Base-by-base conservation (phyloP, 2,888 invertebrate genomes). In the Cataglyphis rosenhaueri region DNA sequence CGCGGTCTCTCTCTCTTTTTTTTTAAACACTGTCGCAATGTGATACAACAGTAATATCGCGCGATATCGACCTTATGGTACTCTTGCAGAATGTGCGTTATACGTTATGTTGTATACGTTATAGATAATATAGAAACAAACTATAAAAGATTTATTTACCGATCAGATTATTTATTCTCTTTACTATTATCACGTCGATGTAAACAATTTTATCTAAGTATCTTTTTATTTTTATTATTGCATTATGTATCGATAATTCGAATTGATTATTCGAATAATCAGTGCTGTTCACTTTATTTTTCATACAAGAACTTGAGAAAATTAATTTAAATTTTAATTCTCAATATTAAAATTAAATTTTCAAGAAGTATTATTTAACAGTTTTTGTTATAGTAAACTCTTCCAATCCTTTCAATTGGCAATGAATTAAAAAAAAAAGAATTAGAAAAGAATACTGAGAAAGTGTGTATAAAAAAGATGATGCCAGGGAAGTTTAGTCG, bases 31-130 rank as follows among this genome's bases (percentile, higher is more conserved):
- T 61, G 82, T 65, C 81, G 84, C 89, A 86, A 89, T 89, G 89
- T 89, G 89, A 83, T 83, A 57, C 85, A 65, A 82, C 71, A 79
- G 68, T 65, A 70, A 83, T 85, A 88, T 86, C 83, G 68, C 21
- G 82, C 65, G 89, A 83, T 89, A 83, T 44, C 75, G 86, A 83
- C 89, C 89, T 87, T 89, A 89, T 89, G 87, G 84, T 84, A 85
- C 84, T 83, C 85, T 84, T 84, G 76, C 62, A 83, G 61, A 70
- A 21, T 32, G n/a, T 29, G n/a, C 12, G 65, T 44, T 65, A 29
- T 29, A 29, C 25, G 25, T 29, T 29, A 29, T 70, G 79, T 82
- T 73, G 38, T 12, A 10, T 38, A 21, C n/a, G 12, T 41, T 29
- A 57, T 32, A 10, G 18, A 29, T 10, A 18, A 12, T 59, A n/a